Conservation (phyloP, 1,140 invertebrate genomes). For the Eriocheir sinensis region DNA sequence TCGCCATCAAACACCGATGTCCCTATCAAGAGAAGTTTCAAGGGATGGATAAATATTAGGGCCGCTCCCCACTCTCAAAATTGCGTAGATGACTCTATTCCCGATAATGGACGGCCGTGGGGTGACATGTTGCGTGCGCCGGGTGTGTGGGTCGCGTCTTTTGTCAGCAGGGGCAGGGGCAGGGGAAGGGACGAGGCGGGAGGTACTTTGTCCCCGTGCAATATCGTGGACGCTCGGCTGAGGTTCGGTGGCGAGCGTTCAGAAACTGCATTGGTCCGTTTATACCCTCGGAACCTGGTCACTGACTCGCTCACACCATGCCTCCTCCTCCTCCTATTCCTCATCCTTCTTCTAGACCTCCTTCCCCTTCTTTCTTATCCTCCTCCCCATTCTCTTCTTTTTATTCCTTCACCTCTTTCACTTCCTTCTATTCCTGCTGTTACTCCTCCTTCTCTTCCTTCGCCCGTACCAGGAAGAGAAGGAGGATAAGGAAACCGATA, state of each 20-base stretch:
- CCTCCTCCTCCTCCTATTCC: neutral
- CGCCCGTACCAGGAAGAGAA: neutral
- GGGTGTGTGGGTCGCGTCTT: constrained; percentile 1
- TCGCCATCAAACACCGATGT: neutral
- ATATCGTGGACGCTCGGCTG: neutral
- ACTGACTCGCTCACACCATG: too few relatives aligned
- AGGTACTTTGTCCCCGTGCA: neutral
- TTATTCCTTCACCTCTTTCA: neutral
- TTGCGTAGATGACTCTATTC: neutral
- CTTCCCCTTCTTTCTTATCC: neutral
- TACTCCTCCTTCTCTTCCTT: neutral
- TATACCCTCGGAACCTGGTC: neutral
- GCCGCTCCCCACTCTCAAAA: neutral
- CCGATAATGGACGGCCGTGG: neutral
- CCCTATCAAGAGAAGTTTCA: neutral
- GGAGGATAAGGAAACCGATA: too few relatives aligned
- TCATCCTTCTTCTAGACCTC: neutral
- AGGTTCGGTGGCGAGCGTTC: neutral
- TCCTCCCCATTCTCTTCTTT: neutral
- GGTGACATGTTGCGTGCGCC: neutral
- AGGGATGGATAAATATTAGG: neutral
- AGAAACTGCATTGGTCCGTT: neutral
- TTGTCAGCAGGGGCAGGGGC: too few relatives aligned
- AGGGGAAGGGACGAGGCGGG: too few relatives aligned
- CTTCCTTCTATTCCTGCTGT: neutral